Percentiles rank a stretch among this genome's conserved stretches.
Evolutionary conservation across 2,797 vertebrate genomes (phyloP).

Genomic region (Orientallactaga sibirica): DNA sequence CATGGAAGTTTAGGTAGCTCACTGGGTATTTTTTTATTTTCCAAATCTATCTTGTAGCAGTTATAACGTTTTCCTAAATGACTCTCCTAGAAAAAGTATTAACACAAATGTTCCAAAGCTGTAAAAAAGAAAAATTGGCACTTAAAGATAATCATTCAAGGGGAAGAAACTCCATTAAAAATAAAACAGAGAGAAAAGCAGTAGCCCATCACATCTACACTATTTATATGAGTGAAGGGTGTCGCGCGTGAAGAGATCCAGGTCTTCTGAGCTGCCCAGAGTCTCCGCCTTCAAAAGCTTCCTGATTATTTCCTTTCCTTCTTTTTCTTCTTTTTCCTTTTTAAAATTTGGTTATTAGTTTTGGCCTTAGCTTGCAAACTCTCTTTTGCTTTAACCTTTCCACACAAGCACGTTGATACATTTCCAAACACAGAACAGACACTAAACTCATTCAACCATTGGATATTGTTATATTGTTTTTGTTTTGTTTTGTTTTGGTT

Average conservation of each 20-base stretch:
- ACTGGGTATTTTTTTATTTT: conserved; percentile 10
- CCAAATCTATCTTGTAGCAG: conserved; percentile 53
- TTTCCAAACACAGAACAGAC: conserved; percentile 52
- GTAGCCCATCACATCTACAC: conserved; percentile 21
- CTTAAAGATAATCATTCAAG: conserved; percentile 54
- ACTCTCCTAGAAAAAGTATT: conserved; percentile 62
- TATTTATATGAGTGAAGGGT: conserved; percentile 59
- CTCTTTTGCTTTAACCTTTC: conserved; percentile 45
- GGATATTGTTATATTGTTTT: conserved; percentile 59
- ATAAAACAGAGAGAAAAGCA: conserved; percentile 56
- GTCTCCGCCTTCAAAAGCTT: not conserved
- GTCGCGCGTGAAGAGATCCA: not conserved
- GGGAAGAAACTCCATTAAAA: conserved; percentile 38
- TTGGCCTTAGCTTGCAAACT: conserved; percentile 54
- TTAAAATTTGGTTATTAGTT: not conserved
- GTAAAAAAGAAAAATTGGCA: conserved; percentile 70
- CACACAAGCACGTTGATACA: conserved; percentile 54
- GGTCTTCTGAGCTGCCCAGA: too few species aligned
- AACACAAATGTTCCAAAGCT: conserved; percentile 81
- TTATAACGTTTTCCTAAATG: conserved; percentile 68
- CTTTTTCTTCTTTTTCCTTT: not conserved
- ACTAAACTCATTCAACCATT: conserved; percentile 72
- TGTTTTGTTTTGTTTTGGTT: not conserved
- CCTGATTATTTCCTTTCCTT: not conserved
- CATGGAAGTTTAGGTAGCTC: conserved; percentile 32